Conservation (phyloP, 1,140 invertebrate genomes). For the Stenopsyche tienmushanensis region DNA sequence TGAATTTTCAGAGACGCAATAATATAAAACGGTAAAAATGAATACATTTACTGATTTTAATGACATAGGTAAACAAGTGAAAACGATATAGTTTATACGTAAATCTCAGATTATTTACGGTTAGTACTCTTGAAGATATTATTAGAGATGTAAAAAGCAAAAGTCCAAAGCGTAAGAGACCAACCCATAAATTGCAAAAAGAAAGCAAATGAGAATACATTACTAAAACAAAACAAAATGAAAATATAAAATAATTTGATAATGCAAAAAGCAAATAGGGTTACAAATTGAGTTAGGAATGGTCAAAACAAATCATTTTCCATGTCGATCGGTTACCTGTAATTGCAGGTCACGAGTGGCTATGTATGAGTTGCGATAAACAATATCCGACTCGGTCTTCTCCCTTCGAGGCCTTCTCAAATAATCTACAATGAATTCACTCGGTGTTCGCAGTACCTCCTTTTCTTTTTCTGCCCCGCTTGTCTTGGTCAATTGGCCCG, state of each 20-base stretch:
- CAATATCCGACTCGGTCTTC: conserved; percentile 84
- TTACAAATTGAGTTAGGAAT: conserved; percentile 9
- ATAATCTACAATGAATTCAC: conserved; percentile 46
- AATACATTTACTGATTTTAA: too few relatives aligned
- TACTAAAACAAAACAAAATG: too few relatives aligned
- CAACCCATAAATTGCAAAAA: background rate
- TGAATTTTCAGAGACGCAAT: too few relatives aligned
- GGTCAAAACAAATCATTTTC: conserved; percentile 9
- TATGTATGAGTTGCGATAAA: conserved; percentile 70
- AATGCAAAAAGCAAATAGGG: conserved; percentile 14
- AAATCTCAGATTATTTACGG: too few relatives aligned
- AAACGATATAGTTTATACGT: too few relatives aligned
- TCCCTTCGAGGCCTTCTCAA: conserved; percentile 68
- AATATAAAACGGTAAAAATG: too few relatives aligned
- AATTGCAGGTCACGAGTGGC: conserved; percentile 61
- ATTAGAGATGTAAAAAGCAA: too few relatives aligned
- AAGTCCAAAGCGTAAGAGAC: too few relatives aligned
- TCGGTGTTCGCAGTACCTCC: conserved; percentile 34
- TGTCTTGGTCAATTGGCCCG: conserved; percentile 45
- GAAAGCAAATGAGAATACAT: background rate
- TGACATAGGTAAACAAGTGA: too few relatives aligned
- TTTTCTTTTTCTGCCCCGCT: conserved; percentile 38
- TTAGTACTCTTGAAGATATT: too few relatives aligned
- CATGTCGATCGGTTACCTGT: conserved; percentile 67
- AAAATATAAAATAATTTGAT: background rate